Conservation (phyloP, 1,140 invertebrate species). For the Philaenus spumarius region DNA sequence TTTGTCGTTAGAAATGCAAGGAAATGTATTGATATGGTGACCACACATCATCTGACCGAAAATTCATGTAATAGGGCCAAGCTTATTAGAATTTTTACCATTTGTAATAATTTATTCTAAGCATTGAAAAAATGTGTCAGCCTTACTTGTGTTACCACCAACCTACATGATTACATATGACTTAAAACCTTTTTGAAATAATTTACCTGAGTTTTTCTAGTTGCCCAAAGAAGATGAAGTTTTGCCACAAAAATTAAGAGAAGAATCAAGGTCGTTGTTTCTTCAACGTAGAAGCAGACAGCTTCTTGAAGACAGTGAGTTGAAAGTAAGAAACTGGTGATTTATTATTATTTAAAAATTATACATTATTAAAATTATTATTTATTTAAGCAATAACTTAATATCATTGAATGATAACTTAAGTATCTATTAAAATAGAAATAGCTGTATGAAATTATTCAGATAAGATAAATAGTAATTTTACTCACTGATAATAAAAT, state of each 20-base stretch:
- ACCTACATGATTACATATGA: neutral
- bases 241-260: conserved; percentile 70
- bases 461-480: too few relatives aligned
- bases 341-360: too few relatives aligned
- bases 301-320: conserved; percentile 77
- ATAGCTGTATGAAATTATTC: neutral
- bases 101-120: neutral
- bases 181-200: neutral
- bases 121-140: neutral
- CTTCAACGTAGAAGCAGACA: conserved; percentile 75
- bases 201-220: conserved; percentile 56
- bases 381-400: too few relatives aligned
- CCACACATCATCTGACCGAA: neutral
- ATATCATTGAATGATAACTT: neutral
- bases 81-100: neutral
- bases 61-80: neutral
- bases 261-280: conserved; percentile 80
- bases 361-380: too few relatives aligned
- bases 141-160: neutral
- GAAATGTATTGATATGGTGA: too few relatives aligned
- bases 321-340: conserved; percentile 53
- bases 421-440: neutral
- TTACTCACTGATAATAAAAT: too few relatives aligned
- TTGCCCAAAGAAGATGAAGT: conserved; percentile 68
- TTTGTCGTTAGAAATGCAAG: too few relatives aligned